Conservation (phyloP, 2,113 vertebrate genomes). For the Hippoglossus stenolepis region DNA sequence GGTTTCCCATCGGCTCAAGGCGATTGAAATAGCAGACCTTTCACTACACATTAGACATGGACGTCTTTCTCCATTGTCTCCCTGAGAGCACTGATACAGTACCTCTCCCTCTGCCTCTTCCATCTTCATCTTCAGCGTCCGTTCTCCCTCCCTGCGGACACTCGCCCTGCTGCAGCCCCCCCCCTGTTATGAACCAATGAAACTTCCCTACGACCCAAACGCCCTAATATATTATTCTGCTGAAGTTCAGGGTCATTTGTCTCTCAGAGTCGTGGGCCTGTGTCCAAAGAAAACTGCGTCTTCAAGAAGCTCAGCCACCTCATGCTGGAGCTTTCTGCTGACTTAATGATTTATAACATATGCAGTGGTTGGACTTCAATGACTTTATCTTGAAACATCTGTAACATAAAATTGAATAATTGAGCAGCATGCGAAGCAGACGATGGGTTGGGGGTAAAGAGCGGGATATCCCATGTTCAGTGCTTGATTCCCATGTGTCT, state of each 20-base stretch:
- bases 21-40: slow-evolving; percentile 45
- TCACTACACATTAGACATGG: slow-evolving; percentile 25
- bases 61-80: slow-evolving; percentile 42
- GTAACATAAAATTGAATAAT: slow-evolving; percentile 52
- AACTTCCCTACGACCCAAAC: slow-evolving; percentile 11
- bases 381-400: slow-evolving; percentile 43
- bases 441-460: slow-evolving; percentile 32
- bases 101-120: slow-evolving; percentile 38
- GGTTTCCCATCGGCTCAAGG: slow-evolving; percentile 36
- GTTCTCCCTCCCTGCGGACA: slow-evolving; percentile 18
- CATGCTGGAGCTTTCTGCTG: background rate
- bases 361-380: slow-evolving; percentile 15
- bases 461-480: slow-evolving; percentile 55
- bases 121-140: slow-evolving; percentile 50
- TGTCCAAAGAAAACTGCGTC: slow-evolving; percentile 11
- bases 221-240: slow-evolving; percentile 22
- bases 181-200: slow-evolving; percentile 4
- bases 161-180: slow-evolving; percentile 19
- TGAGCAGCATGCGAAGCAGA: slow-evolving; percentile 33
- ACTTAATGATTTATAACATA: slow-evolving; percentile 33
- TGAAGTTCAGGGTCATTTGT: slow-evolving; percentile 37
- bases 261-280: slow-evolving; percentile 26
- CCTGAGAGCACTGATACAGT: slow-evolving; percentile 22
- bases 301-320: slow-evolving; percentile 7
- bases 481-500: slow-evolving; percentile 55